Conservation (phyloP, 2,888 invertebrate species). For the Drosophila melanosoma region DNA sequence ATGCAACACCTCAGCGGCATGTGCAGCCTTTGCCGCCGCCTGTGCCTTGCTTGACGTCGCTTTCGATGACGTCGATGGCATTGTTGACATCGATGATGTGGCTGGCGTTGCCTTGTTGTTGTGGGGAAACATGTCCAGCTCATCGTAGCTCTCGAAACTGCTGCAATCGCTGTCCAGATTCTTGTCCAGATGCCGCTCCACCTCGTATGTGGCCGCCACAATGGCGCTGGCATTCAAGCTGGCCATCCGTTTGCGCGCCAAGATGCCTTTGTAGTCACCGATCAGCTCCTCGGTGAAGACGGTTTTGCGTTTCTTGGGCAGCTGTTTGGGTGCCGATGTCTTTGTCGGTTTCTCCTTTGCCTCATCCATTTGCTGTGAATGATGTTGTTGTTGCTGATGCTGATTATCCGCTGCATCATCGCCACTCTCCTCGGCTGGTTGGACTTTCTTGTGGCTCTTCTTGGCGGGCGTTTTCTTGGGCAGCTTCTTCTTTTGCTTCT, state of each 20-base stretch:
- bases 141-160: constrained; percentile 83
- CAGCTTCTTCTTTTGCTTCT: constrained; percentile 70
- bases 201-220: constrained; percentile 94
- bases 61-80: background rate
- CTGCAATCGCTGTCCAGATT: constrained; percentile 83
- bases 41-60: constrained; percentile 7
- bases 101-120: constrained; percentile 4
- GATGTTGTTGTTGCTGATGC: background rate
- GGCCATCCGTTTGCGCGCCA: constrained; percentile 95
- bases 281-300: constrained; percentile 85
- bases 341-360: constrained; percentile 68
- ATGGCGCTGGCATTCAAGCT: constrained; percentile 96
- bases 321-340: constrained; percentile 82
- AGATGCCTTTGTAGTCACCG: constrained; percentile 92
- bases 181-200: constrained; percentile 84
- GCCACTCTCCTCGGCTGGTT: constrained; percentile 40
- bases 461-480: constrained; percentile 56
- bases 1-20: constrained; percentile 14
- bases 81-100: background rate
- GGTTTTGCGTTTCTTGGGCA: constrained; percentile 85
- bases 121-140: constrained; percentile 54
- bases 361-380: constrained; percentile 59
- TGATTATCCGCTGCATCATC: constrained; percentile 32
- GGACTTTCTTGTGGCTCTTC: constrained; percentile 22
- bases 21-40: background rate